Evolutionary conservation across 2,113 vertebrate species (phyloP).

Genomic region (Numenius arquata): DNA sequence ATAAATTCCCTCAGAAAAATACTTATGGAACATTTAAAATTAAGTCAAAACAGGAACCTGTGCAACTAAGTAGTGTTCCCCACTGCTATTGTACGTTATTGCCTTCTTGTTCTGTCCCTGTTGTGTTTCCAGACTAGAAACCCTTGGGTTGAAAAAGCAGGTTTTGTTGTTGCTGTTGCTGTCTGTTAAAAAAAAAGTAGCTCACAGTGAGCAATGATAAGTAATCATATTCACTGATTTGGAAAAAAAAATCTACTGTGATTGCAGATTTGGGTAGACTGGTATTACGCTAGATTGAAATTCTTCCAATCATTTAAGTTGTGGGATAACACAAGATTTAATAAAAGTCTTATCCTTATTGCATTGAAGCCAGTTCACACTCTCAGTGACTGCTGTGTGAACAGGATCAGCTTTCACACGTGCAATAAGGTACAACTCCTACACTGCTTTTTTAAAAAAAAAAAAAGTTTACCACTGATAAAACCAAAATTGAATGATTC

Average conservation of each 20-base stretch:
- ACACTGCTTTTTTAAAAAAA: not conserved
- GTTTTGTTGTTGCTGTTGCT: not conserved
- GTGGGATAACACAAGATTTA: not conserved
- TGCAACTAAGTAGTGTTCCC: not conserved
- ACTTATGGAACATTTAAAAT: not conserved
- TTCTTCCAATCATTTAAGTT: not conserved
- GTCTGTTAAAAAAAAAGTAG: not conserved
- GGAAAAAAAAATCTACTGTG: accelerated
- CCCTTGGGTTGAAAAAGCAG: not conserved
- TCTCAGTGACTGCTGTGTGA: not conserved
- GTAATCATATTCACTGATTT: not conserved
- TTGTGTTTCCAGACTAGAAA: not conserved
- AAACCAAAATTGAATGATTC: not conserved
- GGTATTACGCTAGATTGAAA: not conserved
- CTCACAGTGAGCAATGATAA: not conserved
- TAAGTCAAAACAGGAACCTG: not conserved
- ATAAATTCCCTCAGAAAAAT: not conserved
- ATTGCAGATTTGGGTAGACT: not conserved
- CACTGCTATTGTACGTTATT: not conserved
- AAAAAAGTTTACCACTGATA: not conserved
- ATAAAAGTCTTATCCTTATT: not conserved
- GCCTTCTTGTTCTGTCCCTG: not conserved
- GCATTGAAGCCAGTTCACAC: not conserved
- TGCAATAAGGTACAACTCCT: not conserved
- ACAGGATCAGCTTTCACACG: not conserved